These are phyloP conservation scores for Mycetomoellerius zeteki DNA, from an alignment of 1,140 invertebrate species.

Conservation along the genomic window DNA sequence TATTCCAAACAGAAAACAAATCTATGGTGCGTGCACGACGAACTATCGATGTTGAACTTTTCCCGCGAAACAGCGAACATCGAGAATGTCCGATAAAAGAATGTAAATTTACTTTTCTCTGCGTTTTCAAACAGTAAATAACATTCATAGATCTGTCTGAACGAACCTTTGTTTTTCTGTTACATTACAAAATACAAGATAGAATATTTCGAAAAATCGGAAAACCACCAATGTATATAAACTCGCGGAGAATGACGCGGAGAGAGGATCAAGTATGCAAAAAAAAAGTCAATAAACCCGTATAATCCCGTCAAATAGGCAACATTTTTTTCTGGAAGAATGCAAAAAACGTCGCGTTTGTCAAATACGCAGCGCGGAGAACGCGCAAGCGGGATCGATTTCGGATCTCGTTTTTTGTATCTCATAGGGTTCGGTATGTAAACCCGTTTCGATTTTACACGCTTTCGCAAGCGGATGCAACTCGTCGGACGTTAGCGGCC, in stretches of 20 bases:
- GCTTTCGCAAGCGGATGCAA: constrained; percentile 39
- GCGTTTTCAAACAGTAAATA: not conserved
- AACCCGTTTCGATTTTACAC: constrained; percentile 65
- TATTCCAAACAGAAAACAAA: constrained; percentile 27
- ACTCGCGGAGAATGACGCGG: not conserved
- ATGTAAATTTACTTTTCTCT: constrained; percentile 24
- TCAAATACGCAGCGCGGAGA: constrained; percentile 7
- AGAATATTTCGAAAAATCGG: not conserved
- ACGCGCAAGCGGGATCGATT: constrained; percentile 62
- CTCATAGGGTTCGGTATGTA: constrained; percentile 33
- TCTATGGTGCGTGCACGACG: constrained; percentile 21
- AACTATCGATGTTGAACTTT: constrained; percentile 32
- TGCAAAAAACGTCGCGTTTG: constrained; percentile 37
- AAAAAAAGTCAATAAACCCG: not conserved
- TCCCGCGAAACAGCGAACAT: not conserved
- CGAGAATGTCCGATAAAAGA: constrained; percentile 21
- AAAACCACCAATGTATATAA: not conserved
- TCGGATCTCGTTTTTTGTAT: constrained; percentile 62
- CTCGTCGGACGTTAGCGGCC: constrained; percentile 4
- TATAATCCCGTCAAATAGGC: not conserved
- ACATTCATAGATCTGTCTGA: not conserved
- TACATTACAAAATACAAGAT: not conserved
- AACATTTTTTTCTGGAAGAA: constrained; percentile 39
- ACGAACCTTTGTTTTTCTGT: not conserved
- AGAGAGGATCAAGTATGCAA: not conserved